Percentiles rank a stretch among this genome's conserved stretches.
Evolutionary conservation across 2,797 vertebrate genomes (phyloP).

Genomic region (Tachyglossus aculeatus): DNA sequence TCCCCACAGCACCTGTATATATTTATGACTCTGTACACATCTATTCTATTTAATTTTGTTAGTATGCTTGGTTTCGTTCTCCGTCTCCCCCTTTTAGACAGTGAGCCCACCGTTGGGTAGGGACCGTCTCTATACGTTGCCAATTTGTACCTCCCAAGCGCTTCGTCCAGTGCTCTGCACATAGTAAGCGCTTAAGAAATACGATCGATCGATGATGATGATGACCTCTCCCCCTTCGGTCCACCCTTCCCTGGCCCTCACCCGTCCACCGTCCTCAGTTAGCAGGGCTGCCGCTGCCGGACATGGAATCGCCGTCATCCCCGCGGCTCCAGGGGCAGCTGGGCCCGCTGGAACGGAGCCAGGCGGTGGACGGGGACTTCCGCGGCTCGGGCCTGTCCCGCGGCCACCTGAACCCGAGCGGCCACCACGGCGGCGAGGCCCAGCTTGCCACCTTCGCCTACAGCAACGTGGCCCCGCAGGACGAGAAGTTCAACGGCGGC

Average conservation of each 20-base stretch:
- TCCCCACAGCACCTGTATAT: too few relatives aligned
- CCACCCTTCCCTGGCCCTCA: too few relatives aligned
- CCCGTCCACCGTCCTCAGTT: background rate
- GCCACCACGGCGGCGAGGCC: conserved; percentile 16
- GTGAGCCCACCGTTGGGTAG: too few relatives aligned
- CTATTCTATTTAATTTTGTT: too few relatives aligned
- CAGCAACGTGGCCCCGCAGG: conserved; percentile 30
- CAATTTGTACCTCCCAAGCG: too few relatives aligned
- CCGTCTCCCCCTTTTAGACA: too few relatives aligned
- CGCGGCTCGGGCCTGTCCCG: conserved; percentile 8
- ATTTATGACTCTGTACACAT: too few relatives aligned
- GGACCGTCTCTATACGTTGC: too few relatives aligned
- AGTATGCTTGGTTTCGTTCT: too few relatives aligned
- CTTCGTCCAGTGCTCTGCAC: too few relatives aligned
- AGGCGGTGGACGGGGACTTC: conserved; percentile 24
- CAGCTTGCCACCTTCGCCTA: conserved; percentile 32
- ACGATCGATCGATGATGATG: too few relatives aligned
- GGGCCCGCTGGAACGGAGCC: background rate
- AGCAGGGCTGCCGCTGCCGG: background rate
- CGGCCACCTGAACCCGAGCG: conserved; percentile 19
- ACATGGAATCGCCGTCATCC: conserved; percentile 14
- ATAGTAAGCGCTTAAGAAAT: too few relatives aligned
- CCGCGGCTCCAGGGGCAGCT: background rate
- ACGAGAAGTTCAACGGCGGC: conserved; percentile 15
- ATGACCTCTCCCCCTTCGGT: background rate